Conservation (phyloP, 2,113 vertebrate species). For the Oostethus manadensis region DNA sequence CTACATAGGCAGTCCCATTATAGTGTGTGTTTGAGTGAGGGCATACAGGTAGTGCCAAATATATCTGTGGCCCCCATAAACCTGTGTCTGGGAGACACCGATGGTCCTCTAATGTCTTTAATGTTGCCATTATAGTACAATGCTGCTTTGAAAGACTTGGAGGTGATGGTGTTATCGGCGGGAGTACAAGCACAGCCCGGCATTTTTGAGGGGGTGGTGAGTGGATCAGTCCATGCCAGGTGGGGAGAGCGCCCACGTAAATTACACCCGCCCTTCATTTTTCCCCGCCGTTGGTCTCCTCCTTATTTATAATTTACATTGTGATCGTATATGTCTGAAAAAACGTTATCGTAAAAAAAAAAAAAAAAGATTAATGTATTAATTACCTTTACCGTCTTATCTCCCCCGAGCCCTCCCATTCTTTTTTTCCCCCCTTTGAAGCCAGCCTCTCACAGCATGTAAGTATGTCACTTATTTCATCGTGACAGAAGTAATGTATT, state of each 20-base stretch:
- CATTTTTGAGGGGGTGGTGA: conserved; percentile 71
- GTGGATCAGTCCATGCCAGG: conserved; percentile 77
- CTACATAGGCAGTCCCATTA: no score
- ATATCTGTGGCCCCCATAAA: no score
- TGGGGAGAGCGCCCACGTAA: conserved; percentile 85
- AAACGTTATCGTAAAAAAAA: conserved; percentile 99
- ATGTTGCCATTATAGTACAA: no score
- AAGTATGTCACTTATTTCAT: conserved; percentile 99
- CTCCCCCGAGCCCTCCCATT: conserved; percentile 77
- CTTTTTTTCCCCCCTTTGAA: conserved; percentile 86
- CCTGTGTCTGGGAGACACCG: no score
- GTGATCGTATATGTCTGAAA: conserved; percentile 99
- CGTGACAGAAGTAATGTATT: conserved; percentile 99
- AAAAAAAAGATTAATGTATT: conserved; percentile 99
- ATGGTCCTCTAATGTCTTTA: no score
- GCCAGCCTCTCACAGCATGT: conserved; percentile 84
- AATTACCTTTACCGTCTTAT: conserved; percentile 99
- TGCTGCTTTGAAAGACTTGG: no score
- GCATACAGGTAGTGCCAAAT: no score
- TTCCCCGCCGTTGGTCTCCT: conserved; percentile 83
- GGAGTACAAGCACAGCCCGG: conserved; percentile 86
- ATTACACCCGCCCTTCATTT: conserved; percentile 99
- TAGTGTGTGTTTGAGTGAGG: no score
- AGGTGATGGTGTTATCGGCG: conserved; percentile 96
- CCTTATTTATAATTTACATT: conserved; percentile 99